These are phyloP conservation scores for Pheosia gnoma DNA, from an alignment of 2,888 invertebrate species.

Conservation along the genomic window DNA sequence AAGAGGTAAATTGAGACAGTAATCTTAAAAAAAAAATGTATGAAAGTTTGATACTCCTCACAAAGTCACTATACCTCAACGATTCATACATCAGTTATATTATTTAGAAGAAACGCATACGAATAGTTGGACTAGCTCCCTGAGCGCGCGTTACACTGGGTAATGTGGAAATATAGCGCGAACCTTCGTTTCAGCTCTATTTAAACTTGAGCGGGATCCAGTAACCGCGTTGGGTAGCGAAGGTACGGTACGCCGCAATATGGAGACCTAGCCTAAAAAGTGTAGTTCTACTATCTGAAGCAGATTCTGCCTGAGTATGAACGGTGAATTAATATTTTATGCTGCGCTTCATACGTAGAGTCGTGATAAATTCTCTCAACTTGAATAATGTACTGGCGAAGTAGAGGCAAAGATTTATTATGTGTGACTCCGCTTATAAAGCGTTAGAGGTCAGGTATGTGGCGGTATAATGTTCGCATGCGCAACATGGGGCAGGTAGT, in stretches of 20 bases:
- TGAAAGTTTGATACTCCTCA: background rate
- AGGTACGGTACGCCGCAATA: background rate
- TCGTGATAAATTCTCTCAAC: constrained; percentile 15
- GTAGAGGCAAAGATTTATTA: constrained; percentile 1
- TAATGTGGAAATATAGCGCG: constrained; percentile 1
- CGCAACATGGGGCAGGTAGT: background rate
- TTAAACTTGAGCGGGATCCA: constrained; percentile 36
- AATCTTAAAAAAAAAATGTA: no score
- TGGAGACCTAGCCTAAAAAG: no score
- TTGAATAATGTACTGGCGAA: constrained; percentile 12
- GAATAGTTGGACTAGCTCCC: constrained; percentile 5
- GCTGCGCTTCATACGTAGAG: constrained; percentile 4
- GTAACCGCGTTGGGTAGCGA: background rate
- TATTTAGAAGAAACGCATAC: constrained; percentile 1
- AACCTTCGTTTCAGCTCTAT: constrained; percentile 15
- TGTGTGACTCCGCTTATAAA: constrained; percentile 1
- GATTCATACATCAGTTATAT: background rate
- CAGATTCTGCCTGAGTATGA: background rate
- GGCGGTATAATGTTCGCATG: background rate
- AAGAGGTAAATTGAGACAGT: no score
- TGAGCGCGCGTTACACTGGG: constrained; percentile 2
- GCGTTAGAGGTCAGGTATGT: background rate
- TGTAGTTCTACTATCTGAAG: background rate
- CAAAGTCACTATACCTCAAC: background rate
- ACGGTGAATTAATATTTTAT: constrained; percentile 18